These are phyloP conservation scores for Sminthurides aquaticus DNA, from an alignment of 2,888 invertebrate genomes.

Conservation along the genomic window DNA sequence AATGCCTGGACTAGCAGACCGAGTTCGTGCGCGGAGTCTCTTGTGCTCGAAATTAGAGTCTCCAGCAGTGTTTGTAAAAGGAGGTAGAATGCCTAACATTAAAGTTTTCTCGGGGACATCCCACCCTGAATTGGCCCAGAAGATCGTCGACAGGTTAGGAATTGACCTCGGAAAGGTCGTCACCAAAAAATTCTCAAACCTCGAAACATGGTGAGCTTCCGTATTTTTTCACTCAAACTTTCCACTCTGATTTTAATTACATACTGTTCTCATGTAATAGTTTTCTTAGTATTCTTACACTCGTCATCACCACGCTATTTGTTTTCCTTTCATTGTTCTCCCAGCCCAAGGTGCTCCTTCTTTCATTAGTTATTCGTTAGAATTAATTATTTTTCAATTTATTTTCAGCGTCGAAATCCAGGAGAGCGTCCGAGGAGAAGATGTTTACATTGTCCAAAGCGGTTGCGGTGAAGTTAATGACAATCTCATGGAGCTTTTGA, in stretches of 20 bases:
- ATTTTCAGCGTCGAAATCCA: constrained; percentile 77
- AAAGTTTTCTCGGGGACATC: constrained; percentile 99
- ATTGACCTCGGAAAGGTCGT: constrained; percentile 97
- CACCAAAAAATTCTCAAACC: constrained; percentile 98
- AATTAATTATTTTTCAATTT: too few species aligned
- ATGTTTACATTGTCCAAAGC: constrained; percentile 93
- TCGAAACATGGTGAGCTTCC: constrained; percentile 81
- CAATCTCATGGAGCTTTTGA: constrained; percentile 88
- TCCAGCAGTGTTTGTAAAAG: constrained; percentile 41
- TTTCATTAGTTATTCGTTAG: too few species aligned
- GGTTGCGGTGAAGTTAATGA: constrained; percentile 92
- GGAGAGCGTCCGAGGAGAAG: constrained; percentile 90
- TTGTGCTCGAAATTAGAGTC: constrained; percentile 40
- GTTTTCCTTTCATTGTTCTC: too few species aligned
- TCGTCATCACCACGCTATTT: too few species aligned
- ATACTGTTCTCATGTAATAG: too few species aligned
- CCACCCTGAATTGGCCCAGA: constrained; percentile 91
- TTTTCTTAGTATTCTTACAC: too few species aligned
- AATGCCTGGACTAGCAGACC: constrained; percentile 22
- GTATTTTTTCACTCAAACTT: too few species aligned
- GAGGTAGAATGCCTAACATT: constrained; percentile 91
- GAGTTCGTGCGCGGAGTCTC: constrained; percentile 39
- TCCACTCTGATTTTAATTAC: too few species aligned
- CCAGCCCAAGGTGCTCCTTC: too few species aligned
- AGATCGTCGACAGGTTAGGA: constrained; percentile 93